Base-by-base conservation (phyloP, 2,797 vertebrate genomes). In the Semotilus atromaculatus region DNA sequence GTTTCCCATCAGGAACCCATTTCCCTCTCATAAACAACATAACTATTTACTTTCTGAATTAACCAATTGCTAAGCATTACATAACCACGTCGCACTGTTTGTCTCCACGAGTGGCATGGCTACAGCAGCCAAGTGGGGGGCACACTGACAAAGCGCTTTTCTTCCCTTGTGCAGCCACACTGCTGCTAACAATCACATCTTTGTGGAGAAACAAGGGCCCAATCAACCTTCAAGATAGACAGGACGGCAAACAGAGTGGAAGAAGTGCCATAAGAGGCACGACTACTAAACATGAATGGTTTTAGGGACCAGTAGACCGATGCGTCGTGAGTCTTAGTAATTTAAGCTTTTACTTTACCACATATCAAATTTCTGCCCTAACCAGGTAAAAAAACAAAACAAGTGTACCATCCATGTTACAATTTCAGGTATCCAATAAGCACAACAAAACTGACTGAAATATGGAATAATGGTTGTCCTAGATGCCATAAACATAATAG, bases 131-230 rank as follows among this genome's bases (percentile, higher is more conserved):
- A 85, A 29, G 7, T 58, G 77, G 78, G 78, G 38, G 43, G 72
- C n/a, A 5, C 23, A 53, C 19, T 79, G 82, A 90, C 85, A 88
- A 88, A 85, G 85, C 7, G 29, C 77, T 81, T 88, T 85, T 86
- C 58, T 80, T 87, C 26, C 36, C 18, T 45, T 74, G 62, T 34
- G 19, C 67, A 51, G 79, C 19, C 45, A 48, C 31, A 60, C 36
- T 77, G 38, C 78, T 21, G 45, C 29, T 43, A 86, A 90, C 87
- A 89, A 88, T 76, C 29, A 55, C 75, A 79, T 82, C 87, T 87
- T 89, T 89, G 85, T 88, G 74, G 72, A 45, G 55, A 84, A 36
- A 89, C 73, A 88, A 87, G 82, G 70, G 67, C 45, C 43, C 70
- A 79, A 86, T 89, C 64, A 89, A 86, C 60, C 73, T 64, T 80